Evolutionary conservation across 2,113 vertebrate genomes (phyloP), one percentile per base, ranked within the genome.

Genomic region (Callopanchax toddi): DNA sequence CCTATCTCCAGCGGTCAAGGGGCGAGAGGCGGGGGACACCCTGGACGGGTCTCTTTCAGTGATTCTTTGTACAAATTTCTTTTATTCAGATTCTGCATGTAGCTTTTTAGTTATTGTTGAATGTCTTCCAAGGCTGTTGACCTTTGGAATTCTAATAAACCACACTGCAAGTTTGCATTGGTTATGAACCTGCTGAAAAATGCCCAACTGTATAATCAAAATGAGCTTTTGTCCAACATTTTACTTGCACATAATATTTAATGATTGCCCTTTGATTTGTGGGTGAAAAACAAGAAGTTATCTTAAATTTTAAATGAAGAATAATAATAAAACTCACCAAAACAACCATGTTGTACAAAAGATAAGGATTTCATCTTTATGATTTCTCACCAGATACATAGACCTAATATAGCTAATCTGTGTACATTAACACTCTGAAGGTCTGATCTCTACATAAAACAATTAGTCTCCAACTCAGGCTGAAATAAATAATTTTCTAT

Each of bases 101-200:
- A 82, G 46, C 48, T 57, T 74, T 86, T 68, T 71, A 49, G 55
- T 76, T 64, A 83, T 86, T 76, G 81, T 87, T 67, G 39, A 79
- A 74, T 32, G 54, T 25, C 43, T 64, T 44, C 13, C 83, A 84
- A 87, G 80, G 80, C 74, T 65, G 52, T 61, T 86, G 87, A 88
- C 81, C 73, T 43, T 25, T 76, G 63, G 53, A 63, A 58, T 82
- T 79, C 57, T 72, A 77, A 74, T 74, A 74, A 67, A 21, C 42
- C 26, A 26, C 29, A 20, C 37, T 50, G 18, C 26, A 34, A 48
- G 46, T 58, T 55, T 61, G 40, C 42, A 21, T 44, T 64, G 78
- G 53, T 76, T 37, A 22, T 71, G 15, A 44, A 21, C 62, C 76
- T 71, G 34, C n/a, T 26, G 37, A 42, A 46, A 51, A 58, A 67